Conservation (phyloP, 2,797 vertebrate genomes). For the Gouania willdenowi region DNA sequence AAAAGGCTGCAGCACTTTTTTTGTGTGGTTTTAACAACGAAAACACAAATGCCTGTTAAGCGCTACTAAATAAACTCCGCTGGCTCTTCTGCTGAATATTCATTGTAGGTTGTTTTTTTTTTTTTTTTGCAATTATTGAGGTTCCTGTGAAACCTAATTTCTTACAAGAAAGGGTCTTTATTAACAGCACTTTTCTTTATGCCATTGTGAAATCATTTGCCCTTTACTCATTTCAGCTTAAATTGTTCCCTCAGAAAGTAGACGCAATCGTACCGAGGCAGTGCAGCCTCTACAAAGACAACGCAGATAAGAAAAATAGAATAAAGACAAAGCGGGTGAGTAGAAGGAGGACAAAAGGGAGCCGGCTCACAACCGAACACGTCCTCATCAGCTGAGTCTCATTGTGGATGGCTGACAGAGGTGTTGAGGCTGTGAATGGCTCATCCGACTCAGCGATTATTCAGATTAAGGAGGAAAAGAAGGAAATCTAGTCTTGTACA, state of each 20-base stretch:
- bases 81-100: slow-evolving; percentile 51
- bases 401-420: too few relatives aligned
- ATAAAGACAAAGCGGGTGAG: too few relatives aligned
- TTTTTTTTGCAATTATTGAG: too few relatives aligned
- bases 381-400: too few relatives aligned
- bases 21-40: too few relatives aligned
- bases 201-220: slow-evolving; percentile 33
- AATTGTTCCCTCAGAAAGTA: slow-evolving; percentile 49
- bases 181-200: slow-evolving; percentile 40
- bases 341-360: slow-evolving; percentile 3
- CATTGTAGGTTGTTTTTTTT: too few relatives aligned
- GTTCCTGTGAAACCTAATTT: too few relatives aligned
- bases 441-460: too few relatives aligned
- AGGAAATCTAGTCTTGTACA: too few relatives aligned
- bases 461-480: too few relatives aligned
- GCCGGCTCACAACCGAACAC: not conserved
- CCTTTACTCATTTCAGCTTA: slow-evolving; percentile 45
- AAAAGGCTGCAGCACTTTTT: slow-evolving; percentile 5
- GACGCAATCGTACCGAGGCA: slow-evolving; percentile 6
- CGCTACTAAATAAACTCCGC: slow-evolving; percentile 31
- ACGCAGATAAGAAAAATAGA: slow-evolving; percentile 9
- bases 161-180: slow-evolving; percentile 16
- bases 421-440: too few relatives aligned
- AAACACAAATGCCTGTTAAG: slow-evolving; percentile 19
- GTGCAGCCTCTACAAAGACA: slow-evolving; percentile 4